phyloP scores from a whole-genome alignment of 2,113 vertebrate genomes.

The Acanthochromis polyacanthus region DNA sequence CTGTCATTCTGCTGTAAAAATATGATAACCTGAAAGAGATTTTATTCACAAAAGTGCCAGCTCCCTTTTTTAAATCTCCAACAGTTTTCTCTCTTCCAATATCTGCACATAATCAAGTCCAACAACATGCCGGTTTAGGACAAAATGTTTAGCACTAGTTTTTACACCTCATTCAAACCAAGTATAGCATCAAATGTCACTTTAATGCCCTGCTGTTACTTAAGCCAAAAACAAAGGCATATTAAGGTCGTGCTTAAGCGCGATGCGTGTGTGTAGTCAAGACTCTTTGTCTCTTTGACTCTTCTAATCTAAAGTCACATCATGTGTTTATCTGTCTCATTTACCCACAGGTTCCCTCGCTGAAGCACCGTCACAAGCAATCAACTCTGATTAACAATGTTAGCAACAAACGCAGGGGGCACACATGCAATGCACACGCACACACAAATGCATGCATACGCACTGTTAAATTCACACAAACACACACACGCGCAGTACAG shows the following conservation, averaged over 20 bases:
- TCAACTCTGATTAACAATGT: slow-evolving; percentile 73
- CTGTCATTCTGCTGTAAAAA: background rate
- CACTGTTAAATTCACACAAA: background rate
- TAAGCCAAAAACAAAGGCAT: slow-evolving; percentile 42
- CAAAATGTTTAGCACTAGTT: background rate
- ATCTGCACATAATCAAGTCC: background rate
- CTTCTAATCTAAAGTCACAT: slow-evolving; percentile 68
- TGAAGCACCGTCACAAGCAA: slow-evolving; percentile 64
- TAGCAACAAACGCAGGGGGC: slow-evolving; percentile 26
- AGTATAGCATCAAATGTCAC: slow-evolving; percentile 2
- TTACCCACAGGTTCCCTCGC: slow-evolving; percentile 48
- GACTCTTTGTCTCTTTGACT: slow-evolving; percentile 28
- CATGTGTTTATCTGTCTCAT: slow-evolving; percentile 65
- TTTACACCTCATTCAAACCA: background rate
- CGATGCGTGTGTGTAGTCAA: slow-evolving; percentile 40
- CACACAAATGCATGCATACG: background rate
- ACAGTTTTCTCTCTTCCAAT: background rate
- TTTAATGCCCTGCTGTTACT: slow-evolving; percentile 12
- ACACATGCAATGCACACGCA: slow-evolving; percentile 1
- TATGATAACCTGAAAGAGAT: background rate
- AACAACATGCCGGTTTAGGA: background rate
- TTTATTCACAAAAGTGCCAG: background rate
- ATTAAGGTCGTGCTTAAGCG: slow-evolving; percentile 53
- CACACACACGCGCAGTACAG: slow-evolving; percentile 3
- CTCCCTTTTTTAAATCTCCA: background rate